Percentiles rank a stretch among this genome's conserved stretches.
phyloP scores from a whole-genome alignment of 2,797 vertebrate species.

The Lepilemur ruficaudatus region DNA sequence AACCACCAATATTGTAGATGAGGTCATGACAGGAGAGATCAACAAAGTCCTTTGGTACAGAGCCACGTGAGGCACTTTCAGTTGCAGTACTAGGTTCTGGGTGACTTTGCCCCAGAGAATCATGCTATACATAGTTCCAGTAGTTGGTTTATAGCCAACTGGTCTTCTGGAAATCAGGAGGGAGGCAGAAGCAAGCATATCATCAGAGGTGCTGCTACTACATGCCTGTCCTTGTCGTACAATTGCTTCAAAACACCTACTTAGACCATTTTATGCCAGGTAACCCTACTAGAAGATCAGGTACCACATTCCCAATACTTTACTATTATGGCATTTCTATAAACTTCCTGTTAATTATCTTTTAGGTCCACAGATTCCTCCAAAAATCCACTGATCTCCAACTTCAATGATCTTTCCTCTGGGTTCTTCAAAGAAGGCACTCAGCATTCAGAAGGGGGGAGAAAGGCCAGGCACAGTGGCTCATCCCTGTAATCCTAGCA shows the following conservation, averaged over 20 bases:
- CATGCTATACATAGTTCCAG: neutral
- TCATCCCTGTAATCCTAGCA: no score
- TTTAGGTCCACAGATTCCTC: neutral
- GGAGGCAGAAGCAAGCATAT: neutral
- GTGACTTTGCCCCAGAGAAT: neutral
- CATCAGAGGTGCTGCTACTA: neutral
- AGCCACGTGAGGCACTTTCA: neutral
- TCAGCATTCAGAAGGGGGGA: neutral
- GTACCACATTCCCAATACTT: neutral
- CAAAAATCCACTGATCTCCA: neutral
- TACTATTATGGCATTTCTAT: constrained; percentile 16
- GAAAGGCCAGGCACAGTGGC: no score
- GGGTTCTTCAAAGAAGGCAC: neutral
- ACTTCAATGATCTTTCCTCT: neutral
- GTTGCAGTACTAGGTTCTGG: neutral
- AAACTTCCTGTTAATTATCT: constrained; percentile 9
- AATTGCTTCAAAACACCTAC: neutral
- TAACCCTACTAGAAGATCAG: neutral
- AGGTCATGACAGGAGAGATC: neutral
- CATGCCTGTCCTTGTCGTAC: neutral
- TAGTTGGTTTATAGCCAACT: neutral
- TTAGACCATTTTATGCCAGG: neutral
- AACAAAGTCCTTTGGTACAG: neutral
- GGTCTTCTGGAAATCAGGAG: neutral
- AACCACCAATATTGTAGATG: neutral